A percentile compares a stretch with the other conserved stretches of the same genome.
phyloP scores from a whole-genome alignment of 2,888 invertebrate genomes.

The Stegophylla sp. region DNA sequence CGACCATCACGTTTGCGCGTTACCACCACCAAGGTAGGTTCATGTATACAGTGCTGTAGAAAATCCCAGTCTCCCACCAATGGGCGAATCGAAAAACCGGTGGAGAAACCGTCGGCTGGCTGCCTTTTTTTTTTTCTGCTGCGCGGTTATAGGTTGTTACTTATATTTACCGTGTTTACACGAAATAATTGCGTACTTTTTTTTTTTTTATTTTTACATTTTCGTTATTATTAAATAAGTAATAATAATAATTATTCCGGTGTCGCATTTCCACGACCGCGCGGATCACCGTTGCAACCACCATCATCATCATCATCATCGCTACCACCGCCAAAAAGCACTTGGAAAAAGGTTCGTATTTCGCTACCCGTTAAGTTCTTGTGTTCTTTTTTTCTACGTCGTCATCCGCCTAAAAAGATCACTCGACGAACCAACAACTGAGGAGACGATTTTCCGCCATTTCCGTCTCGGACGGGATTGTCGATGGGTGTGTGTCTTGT shows the following conservation, averaged over 20 bases:
- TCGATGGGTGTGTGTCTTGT: constrained; percentile 62
- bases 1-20: neutral
- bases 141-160: neutral
- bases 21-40: neutral
- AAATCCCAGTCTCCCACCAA: neutral
- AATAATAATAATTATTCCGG: too few relatives aligned
- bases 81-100: neutral
- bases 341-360: neutral
- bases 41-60: neutral
- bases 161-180: neutral
- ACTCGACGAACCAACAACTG: neutral
- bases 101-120: neutral
- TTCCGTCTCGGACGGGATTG: constrained; percentile 54
- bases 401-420: neutral
- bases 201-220: too few relatives aligned
- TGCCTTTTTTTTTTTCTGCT: neutral
- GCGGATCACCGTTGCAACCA: too few relatives aligned
- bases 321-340: neutral
- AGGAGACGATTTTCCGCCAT: neutral
- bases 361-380: neutral
- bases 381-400: neutral
- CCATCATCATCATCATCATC: neutral
- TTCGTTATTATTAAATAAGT: too few relatives aligned
- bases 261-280: too few relatives aligned
- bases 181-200: too few relatives aligned